Base-by-base conservation (phyloP, 2,797 vertebrate genomes). In the Rhabdomys pumilio region DNA sequence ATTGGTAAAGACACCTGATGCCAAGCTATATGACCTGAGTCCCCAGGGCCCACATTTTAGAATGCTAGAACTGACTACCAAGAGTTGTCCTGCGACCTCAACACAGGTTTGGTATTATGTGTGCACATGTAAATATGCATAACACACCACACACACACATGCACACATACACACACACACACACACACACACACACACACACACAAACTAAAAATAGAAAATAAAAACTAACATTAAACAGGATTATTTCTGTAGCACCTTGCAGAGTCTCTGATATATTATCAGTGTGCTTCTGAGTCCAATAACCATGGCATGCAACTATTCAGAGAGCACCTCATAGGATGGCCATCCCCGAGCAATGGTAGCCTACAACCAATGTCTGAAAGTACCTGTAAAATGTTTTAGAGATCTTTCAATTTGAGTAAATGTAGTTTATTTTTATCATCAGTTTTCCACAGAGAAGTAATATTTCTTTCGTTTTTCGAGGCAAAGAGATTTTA, bases 401-500 rank as follows among this genome's bases (percentile, higher is more conserved):
- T 91, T 89, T 80, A 53, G 44, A 83, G 6, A 72, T 80, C 57
- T 90, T 91, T 61, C 17, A 55, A 86, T 77, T 59, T 92, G 15
- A 83, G 15, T 12, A 14, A 14, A 72, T 12, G 4, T 22, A 15
- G 34, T 57, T 93, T 97, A 94, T 82, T 94, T 26, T 89, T 92
- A 80, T 83, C 63, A 34, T 69, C 63, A 38, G 1, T 85, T 94
- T 89, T 34, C n/a, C 93, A 24, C 29, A 75, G 89, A 94, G 38
- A 92, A 87, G 61, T 41, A 3, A 29, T 38, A 91, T 95, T 94
- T 53, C 34, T 95, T 95, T 59, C 59, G 14, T 65, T 82, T 38
- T 79, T 82, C 82, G 69, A 97, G 89, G 61, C 72, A 26, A 95
- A 59, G 34, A 83, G 41, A 72, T 86, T 82, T 59, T 14, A 96